These are phyloP conservation scores for Cryptoprocta ferox DNA, from an alignment of 2,797 vertebrate genomes.

Conservation along the genomic window DNA sequence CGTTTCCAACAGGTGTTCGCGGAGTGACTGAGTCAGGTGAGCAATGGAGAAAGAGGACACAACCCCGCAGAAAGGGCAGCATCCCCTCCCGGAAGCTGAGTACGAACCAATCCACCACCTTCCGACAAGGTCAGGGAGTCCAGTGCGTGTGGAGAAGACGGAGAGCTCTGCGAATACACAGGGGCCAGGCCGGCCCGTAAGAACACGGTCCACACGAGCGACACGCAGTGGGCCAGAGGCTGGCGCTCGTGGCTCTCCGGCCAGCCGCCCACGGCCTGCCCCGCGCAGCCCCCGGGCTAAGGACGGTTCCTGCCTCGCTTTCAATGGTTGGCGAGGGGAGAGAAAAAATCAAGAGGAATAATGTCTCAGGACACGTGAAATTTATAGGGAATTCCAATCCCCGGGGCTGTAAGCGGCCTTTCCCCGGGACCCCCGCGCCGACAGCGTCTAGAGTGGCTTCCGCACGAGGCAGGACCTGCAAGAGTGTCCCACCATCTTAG, in stretches of 20 bases:
- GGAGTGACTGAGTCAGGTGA: too few relatives aligned
- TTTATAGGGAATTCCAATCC: neutral
- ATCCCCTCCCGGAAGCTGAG: neutral
- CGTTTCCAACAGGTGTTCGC: neutral
- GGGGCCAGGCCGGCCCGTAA: accelerated
- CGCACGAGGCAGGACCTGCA: neutral
- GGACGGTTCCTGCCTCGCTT: neutral
- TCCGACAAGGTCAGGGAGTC: neutral
- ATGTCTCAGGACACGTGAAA: neutral
- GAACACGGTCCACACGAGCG: accelerated
- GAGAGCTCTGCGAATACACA: accelerated
- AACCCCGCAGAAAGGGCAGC: neutral
- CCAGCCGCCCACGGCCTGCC: neutral
- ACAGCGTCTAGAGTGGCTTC: accelerated
- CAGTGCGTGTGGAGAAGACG: accelerated
- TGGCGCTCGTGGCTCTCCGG: too few relatives aligned
- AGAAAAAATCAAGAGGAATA: too few relatives aligned
- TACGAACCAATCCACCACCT: neutral
- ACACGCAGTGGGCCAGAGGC: too few relatives aligned
- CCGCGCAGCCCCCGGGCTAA: too few relatives aligned
- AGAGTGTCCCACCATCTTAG: accelerated
- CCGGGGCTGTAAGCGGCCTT: neutral
- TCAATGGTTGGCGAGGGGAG: neutral
- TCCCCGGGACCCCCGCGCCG: accelerated
- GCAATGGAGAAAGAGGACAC: too few relatives aligned